Evolutionary conservation across 2,888 invertebrate species (phyloP).

Genomic region (Drosophila demipolita): DNA sequence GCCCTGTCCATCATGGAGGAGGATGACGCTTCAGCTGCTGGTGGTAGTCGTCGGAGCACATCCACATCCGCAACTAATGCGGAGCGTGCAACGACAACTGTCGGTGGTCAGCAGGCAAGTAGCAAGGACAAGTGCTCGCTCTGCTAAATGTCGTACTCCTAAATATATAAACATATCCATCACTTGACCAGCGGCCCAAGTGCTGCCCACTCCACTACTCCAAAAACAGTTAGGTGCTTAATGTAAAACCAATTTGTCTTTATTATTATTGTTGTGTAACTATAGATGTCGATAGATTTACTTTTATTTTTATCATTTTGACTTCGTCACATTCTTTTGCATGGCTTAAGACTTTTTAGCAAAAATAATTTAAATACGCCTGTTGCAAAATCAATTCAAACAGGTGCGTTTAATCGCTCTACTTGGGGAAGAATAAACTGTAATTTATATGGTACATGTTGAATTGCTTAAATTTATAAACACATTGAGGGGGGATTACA

Average conservation of each 20-base stretch:
- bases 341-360: constrained; percentile 60
- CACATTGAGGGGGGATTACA: constrained; percentile 50
- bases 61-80: constrained; percentile 33
- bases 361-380: constrained; percentile 60
- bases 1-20: constrained; percentile 89
- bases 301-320: constrained; percentile 54
- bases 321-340: constrained; percentile 75
- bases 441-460: constrained; percentile 59
- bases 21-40: constrained; percentile 84
- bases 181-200: constrained; percentile 60
- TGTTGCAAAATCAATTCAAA: constrained; percentile 11
- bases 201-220: constrained; percentile 30
- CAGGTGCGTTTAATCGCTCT: constrained; percentile 44
- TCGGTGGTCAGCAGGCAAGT: constrained; percentile 76
- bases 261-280: constrained; percentile 37
- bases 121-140: constrained; percentile 83
- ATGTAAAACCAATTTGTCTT: constrained; percentile 35
- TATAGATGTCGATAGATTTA: constrained; percentile 66
- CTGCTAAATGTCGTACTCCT: constrained; percentile 67
- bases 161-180: constrained; percentile 44
- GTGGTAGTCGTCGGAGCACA: constrained; percentile 64
- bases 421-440: constrained; percentile 56
- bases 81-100: constrained; percentile 69
- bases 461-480: constrained; percentile 62
- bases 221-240: constrained; percentile 39